phyloP scores from a whole-genome alignment of 2,888 invertebrate genomes.

The Scaptomyza reducta region DNA sequence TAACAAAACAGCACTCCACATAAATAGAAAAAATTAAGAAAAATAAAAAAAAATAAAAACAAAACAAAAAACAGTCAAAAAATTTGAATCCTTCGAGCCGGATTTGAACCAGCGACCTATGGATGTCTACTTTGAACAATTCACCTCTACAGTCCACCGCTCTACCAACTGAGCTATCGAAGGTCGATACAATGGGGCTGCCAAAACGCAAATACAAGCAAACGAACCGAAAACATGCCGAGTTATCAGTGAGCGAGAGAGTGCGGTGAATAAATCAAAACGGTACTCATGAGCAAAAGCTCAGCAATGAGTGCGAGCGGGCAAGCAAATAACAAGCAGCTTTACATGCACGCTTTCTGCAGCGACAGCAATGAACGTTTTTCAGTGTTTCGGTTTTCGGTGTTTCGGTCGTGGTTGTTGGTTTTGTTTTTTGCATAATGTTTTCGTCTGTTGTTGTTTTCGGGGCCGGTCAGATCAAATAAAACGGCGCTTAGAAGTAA shows the following conservation, averaged over 20 bases:
- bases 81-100: constrained; percentile 78
- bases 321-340: constrained; percentile 18
- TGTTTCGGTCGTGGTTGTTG: constrained; percentile 12
- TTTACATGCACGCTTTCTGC: constrained; percentile 37
- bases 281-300: constrained; percentile 33
- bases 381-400: background rate
- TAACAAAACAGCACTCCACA: background rate
- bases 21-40: background rate
- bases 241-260: constrained; percentile 9
- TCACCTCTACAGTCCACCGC: constrained; percentile 83
- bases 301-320: constrained; percentile 5
- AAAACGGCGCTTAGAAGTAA: constrained; percentile 27
- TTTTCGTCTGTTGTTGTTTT: constrained; percentile 9
- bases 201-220: constrained; percentile 31
- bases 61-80: constrained; percentile 22
- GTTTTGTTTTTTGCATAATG: constrained; percentile 7
- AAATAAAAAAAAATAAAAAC: background rate
- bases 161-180: constrained; percentile 84
- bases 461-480: constrained; percentile 60
- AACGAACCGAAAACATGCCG: background rate
- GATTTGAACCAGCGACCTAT: constrained; percentile 83
- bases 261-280: constrained; percentile 39
- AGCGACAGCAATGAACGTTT: constrained; percentile 33
- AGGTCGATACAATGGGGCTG: constrained; percentile 49
- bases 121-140: no score